These are phyloP conservation scores for Macrophya alboannulata DNA, from an alignment of 2,888 invertebrate genomes.

Conservation along the genomic window DNA sequence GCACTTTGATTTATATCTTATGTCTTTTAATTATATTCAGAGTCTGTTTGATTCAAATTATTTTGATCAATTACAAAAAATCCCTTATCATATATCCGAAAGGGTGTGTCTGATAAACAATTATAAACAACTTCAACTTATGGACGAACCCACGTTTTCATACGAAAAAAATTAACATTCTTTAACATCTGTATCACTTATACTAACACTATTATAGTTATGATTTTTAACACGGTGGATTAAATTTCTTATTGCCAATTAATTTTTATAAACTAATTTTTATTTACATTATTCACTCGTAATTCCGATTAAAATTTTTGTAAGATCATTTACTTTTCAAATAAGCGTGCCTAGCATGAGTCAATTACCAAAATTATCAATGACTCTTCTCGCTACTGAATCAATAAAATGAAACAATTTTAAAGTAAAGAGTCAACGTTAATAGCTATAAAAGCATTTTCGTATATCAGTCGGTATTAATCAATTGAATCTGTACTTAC, in stretches of 20 bases:
- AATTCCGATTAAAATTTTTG: background rate
- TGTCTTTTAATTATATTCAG: conserved; percentile 50
- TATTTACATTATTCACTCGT: background rate
- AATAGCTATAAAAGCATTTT: background rate
- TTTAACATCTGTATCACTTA: conserved; percentile 48
- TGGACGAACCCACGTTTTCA: conserved; percentile 17
- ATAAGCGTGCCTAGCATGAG: background rate
- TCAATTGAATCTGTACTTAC: background rate
- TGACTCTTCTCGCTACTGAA: background rate
- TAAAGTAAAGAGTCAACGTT: background rate
- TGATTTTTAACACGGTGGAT: conserved; percentile 13
- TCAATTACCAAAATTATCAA: no score
- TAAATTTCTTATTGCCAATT: conserved; percentile 31
- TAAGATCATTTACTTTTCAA: background rate
- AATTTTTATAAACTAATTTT: background rate
- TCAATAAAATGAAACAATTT: background rate
- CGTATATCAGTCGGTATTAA: background rate
- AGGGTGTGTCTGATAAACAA: conserved; percentile 36
- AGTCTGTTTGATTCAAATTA: background rate
- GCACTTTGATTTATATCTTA: conserved; percentile 29
- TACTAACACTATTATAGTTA: conserved; percentile 37
- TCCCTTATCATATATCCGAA: background rate
- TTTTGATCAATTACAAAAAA: background rate
- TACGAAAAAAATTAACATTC: conserved; percentile 1
- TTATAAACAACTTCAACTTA: conserved; percentile 12